Conservation (phyloP, 2,797 vertebrate genomes). For the Tokudaia tokunoshimensis region DNA sequence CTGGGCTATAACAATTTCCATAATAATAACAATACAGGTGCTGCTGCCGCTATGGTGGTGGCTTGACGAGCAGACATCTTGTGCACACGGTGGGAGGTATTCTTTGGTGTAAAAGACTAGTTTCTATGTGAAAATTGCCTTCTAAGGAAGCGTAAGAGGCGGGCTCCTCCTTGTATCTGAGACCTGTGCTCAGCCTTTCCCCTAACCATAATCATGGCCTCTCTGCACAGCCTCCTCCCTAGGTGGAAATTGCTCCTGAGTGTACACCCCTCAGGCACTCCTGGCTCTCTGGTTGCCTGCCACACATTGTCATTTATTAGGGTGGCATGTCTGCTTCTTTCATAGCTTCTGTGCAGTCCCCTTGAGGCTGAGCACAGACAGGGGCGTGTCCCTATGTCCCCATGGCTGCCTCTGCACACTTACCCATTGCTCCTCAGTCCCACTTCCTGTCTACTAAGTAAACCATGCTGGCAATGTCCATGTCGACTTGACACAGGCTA, state of each 20-base stretch:
- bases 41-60: too few species aligned
- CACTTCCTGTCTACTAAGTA: not conserved
- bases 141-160: not conserved
- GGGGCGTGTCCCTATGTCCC: not conserved
- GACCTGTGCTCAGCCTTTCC: not conserved
- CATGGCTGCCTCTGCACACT: too few species aligned
- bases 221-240: not conserved
- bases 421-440: too few species aligned
- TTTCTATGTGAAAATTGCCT: not conserved
- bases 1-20: not conserved
- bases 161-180: not conserved
- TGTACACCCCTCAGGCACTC: not conserved
- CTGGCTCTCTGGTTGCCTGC: not conserved
- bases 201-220: not conserved
- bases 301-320: too few species aligned
- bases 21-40: not conserved
- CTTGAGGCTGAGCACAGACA: not conserved
- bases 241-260: not conserved
- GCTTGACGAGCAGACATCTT: not conserved
- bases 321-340: not conserved
- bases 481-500: not conserved
- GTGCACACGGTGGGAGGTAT: too few species aligned
- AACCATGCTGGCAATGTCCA: not conserved
- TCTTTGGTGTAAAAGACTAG: not conserved
- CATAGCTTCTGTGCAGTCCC: fast-evolving